Evolutionary conservation across 2,113 vertebrate species (phyloP).

Genomic region (Anhinga rufa): DNA sequence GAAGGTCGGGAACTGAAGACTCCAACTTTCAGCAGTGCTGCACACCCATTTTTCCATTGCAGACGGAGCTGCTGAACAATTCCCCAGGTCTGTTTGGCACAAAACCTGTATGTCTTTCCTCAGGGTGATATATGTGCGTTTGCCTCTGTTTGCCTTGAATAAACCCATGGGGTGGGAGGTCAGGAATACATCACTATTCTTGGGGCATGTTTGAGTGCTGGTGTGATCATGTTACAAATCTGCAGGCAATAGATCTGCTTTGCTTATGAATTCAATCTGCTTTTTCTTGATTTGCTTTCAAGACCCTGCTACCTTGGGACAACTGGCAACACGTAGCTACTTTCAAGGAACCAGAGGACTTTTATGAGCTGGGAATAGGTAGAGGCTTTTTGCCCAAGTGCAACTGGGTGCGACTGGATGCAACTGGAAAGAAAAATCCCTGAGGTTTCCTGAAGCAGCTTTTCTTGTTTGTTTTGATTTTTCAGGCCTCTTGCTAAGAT

Average conservation of each 20-base stretch:
- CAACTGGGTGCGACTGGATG: too few species aligned
- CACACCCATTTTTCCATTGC: not conserved
- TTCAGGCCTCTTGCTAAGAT: not conserved
- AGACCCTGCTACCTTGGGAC: not conserved
- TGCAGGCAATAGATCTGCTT: not conserved
- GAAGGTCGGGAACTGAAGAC: not conserved
- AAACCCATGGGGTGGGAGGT: not conserved
- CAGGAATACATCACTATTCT: not conserved
- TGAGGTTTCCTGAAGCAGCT: not conserved
- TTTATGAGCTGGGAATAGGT: not conserved
- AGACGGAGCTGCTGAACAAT: not conserved
- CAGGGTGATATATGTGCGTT: not conserved
- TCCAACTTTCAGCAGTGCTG: not conserved
- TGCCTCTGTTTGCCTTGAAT: not conserved
- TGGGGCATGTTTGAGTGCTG: not conserved
- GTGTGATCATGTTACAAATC: not conserved
- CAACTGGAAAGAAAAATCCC: accelerated
- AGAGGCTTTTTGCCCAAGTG: not conserved
- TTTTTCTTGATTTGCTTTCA: not conserved
- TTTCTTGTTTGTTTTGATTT: not conserved
- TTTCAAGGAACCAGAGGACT: not conserved
- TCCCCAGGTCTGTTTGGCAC: not conserved
- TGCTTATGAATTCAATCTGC: not conserved
- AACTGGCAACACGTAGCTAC: not conserved
- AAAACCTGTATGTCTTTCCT: not conserved